phyloP scores from a whole-genome alignment of 2,113 vertebrate genomes.

The Micromys minutus region DNA sequence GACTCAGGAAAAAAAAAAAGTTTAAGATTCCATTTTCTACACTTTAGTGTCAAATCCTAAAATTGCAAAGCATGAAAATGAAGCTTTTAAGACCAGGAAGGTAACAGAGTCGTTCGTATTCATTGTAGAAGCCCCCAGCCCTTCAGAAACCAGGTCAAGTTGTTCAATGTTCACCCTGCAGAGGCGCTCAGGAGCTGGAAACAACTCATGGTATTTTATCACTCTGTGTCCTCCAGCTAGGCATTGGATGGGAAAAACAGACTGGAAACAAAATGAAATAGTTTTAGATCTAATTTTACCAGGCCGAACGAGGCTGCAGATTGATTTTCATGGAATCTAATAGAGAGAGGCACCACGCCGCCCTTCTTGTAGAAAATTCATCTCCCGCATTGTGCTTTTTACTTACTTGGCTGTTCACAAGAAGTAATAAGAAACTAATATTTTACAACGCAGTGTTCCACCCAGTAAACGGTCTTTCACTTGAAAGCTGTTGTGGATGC shows the following conservation, averaged over 20 bases:
- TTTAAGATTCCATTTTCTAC: constrained; percentile 12
- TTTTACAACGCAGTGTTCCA: constrained; percentile 74
- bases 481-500: constrained; percentile 60
- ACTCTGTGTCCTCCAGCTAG: constrained; percentile 80
- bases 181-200: constrained; percentile 74
- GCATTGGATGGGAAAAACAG: constrained; percentile 79
- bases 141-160: constrained; percentile 74
- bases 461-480: constrained; percentile 73
- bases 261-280: constrained; percentile 86
- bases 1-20: background rate
- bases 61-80: constrained; percentile 65
- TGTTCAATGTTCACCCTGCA: constrained; percentile 65
- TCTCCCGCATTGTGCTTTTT: constrained; percentile 71
- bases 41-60: constrained; percentile 27
- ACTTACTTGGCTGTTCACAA: constrained; percentile 80
- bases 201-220: constrained; percentile 83
- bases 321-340: constrained; percentile 85
- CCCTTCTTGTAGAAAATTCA: constrained; percentile 82
- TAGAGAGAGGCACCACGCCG: constrained; percentile 75
- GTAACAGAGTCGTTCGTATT: constrained; percentile 46
- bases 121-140: constrained; percentile 72
- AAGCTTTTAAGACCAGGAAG: constrained; percentile 42
- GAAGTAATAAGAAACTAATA: constrained; percentile 84
- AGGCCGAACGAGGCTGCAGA: constrained; percentile 83
- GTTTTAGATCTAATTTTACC: constrained; percentile 88